phyloP scores from a whole-genome alignment of 2,888 invertebrate genomes.

The Amiota mariae region DNA sequence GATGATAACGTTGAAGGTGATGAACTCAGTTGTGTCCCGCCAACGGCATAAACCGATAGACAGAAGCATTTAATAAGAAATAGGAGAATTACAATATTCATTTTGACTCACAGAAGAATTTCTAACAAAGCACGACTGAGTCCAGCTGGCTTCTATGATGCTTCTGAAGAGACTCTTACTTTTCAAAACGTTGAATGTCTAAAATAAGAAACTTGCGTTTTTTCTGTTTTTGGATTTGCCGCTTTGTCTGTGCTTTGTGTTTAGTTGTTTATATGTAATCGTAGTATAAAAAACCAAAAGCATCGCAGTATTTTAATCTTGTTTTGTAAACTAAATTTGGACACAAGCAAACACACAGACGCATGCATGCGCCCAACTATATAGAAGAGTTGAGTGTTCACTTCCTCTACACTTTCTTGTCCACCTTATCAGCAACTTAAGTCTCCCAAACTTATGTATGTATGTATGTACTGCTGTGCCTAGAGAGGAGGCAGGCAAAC shows the following conservation, averaged over 20 bases:
- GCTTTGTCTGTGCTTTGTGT: background rate
- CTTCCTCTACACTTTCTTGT: background rate
- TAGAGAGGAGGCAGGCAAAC: background rate
- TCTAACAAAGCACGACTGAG: constrained; percentile 19
- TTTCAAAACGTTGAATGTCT: background rate
- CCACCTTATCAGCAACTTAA: background rate
- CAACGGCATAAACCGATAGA: constrained; percentile 43
- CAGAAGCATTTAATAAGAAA: constrained; percentile 48
- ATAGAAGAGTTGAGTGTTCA: background rate
- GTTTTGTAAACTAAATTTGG: constrained; percentile 1
- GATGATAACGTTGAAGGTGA: background rate
- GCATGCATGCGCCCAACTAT: background rate
- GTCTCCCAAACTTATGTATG: no score
- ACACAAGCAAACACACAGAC: background rate
- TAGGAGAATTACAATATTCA: constrained; percentile 54
- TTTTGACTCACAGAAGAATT: constrained; percentile 28
- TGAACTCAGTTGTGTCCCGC: constrained; percentile 50
- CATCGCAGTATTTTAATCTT: constrained; percentile 4
- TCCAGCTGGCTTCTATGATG: constrained; percentile 54
- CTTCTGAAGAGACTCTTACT: constrained; percentile 23
- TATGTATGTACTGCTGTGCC: no score
- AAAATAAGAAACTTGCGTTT: no score
- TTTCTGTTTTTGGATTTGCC: no score
- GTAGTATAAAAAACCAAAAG: background rate
- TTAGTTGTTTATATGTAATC: background rate